phyloP scores from a whole-genome alignment of 2,888 invertebrate genomes.

The Oscheius sp. region DNA sequence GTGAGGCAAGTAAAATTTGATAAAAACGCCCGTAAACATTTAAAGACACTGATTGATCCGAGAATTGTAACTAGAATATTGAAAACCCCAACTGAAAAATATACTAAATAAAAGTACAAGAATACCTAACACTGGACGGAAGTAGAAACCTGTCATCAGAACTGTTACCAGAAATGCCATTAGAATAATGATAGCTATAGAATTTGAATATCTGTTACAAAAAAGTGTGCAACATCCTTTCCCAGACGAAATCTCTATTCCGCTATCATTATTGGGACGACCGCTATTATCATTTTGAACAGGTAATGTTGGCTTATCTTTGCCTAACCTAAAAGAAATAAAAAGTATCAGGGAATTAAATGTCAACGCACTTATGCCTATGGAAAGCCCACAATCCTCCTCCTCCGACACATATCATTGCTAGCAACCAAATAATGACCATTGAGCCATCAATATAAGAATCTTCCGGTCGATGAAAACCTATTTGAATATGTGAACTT shows the following conservation, averaged over 20 bases:
- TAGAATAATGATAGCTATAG: constrained; percentile 42
- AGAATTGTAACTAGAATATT: constrained; percentile 59
- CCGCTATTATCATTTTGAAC: too few relatives aligned
- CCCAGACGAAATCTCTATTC: too few relatives aligned
- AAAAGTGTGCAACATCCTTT: neutral
- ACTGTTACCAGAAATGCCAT: constrained; percentile 58
- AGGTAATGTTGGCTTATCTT: constrained; percentile 30
- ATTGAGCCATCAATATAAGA: constrained; percentile 54
- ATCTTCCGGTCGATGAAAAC: constrained; percentile 57
- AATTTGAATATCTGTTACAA: constrained; percentile 37
- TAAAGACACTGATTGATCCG: constrained; percentile 53
- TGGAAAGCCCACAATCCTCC: constrained; percentile 59
- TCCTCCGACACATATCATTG: constrained; percentile 60
- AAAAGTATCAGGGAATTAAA: neutral
- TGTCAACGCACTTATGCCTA: constrained; percentile 34
- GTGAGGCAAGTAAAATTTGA: constrained; percentile 33
- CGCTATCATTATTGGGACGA: too few relatives aligned
- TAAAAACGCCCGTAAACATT: constrained; percentile 49
- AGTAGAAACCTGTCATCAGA: constrained; percentile 65
- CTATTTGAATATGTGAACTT: constrained; percentile 35
- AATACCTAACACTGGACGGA: constrained; percentile 46
- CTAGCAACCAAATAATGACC: constrained; percentile 60
- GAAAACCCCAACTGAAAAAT: constrained; percentile 60
- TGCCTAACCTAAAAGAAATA: constrained; percentile 35
- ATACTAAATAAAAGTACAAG: neutral